Evolutionary conservation across 1,140 invertebrate species (phyloP).

Genomic region (Diprion similis): DNA sequence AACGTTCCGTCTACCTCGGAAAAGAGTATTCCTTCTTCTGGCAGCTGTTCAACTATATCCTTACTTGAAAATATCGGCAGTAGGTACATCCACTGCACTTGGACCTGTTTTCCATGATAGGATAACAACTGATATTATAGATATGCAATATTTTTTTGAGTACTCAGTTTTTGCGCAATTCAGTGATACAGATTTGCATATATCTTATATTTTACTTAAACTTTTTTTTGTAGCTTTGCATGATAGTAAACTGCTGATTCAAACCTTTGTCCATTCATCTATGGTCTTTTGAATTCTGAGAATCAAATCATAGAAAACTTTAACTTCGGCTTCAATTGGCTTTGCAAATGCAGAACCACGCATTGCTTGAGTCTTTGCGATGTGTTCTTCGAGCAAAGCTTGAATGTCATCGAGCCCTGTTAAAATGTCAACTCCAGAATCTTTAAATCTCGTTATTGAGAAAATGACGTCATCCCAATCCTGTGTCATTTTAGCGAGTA

Average conservation of each 20-base stretch:
- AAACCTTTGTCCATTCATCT: conserved; percentile 86
- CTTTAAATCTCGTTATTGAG: conserved; percentile 75
- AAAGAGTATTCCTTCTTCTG: conserved; percentile 85
- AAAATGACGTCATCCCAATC: conserved; percentile 86
- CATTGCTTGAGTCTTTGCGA: conserved; percentile 89
- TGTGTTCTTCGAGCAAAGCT: conserved; percentile 86
- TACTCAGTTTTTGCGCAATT: too few species aligned
- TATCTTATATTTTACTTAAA: neutral
- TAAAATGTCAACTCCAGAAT: conserved; percentile 81
- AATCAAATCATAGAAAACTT: conserved; percentile 83
- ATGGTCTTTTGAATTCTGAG: conserved; percentile 79
- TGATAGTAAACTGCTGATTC: conserved; percentile 34
- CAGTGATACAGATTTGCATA: too few species aligned
- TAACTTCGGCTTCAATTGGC: conserved; percentile 82
- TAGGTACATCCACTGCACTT: conserved; percentile 90
- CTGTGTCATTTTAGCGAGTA: conserved; percentile 81
- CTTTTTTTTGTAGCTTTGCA: conserved; percentile 3
- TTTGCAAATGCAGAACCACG: conserved; percentile 91
- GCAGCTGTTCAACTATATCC: conserved; percentile 93
- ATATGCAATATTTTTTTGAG: too few species aligned
- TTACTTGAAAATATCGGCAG: conserved; percentile 93
- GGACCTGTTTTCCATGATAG: conserved; percentile 54
- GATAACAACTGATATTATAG: neutral
- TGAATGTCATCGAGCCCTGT: conserved; percentile 86
- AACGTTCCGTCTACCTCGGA: conserved; percentile 79